Percentiles rank a stretch among this genome's conserved stretches.
Evolutionary conservation across 2,888 invertebrate species (phyloP).

Genomic region (Pristionchus entomophagus): DNA sequence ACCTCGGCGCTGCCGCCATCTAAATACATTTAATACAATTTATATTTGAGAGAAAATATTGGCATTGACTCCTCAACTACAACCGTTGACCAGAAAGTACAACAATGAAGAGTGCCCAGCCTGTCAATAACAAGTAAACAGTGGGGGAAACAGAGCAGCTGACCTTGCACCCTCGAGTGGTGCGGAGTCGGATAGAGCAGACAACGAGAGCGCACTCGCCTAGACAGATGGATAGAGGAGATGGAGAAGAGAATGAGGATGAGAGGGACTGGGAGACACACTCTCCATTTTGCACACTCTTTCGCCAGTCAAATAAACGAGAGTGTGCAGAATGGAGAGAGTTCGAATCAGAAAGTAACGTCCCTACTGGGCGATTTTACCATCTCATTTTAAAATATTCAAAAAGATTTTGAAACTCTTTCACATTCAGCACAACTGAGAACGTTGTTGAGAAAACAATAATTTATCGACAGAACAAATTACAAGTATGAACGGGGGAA

Average conservation of each 20-base stretch:
- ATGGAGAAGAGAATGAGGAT: too few species aligned
- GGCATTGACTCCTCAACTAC: background rate
- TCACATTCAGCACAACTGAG: background rate
- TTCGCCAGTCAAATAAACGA: too few species aligned
- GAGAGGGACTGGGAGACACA: too few species aligned
- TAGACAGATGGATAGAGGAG: background rate
- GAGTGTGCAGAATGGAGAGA: too few species aligned
- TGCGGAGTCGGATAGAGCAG: background rate
- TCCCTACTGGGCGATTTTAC: too few species aligned
- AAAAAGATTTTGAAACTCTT: background rate
- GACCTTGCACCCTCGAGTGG: background rate
- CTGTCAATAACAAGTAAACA: background rate
- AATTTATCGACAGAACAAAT: constrained; percentile 28
- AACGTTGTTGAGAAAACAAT: constrained; percentile 2
- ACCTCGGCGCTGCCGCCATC: constrained; percentile 2
- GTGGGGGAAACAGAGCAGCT: background rate
- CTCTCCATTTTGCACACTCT: too few species aligned
- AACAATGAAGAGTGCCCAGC: background rate
- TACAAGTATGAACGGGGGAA: background rate
- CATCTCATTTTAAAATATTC: background rate
- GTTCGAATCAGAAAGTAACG: too few species aligned
- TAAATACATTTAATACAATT: background rate
- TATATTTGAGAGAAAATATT: too few species aligned
- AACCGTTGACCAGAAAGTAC: background rate
- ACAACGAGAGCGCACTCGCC: background rate